A percentile compares a stretch with the other conserved stretches of the same genome.
These are phyloP conservation scores for Notolepis coatsorum DNA, from an alignment of 2,797 vertebrate genomes.

Conservation along the genomic window DNA sequence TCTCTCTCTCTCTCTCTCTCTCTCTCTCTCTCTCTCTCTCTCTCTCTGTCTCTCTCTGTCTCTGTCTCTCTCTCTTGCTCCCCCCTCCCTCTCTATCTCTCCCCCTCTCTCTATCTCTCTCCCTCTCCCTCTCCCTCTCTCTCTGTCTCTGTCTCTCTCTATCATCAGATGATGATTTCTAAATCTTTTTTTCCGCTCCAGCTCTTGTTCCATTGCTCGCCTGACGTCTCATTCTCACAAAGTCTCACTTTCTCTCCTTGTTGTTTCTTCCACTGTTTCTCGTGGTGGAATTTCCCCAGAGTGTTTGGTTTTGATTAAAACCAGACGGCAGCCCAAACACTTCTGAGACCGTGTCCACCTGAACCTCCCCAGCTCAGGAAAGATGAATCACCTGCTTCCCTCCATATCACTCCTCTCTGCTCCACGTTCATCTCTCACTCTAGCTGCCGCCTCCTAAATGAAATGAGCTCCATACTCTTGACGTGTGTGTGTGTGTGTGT, in stretches of 20 bases:
- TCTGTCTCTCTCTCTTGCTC: not conserved
- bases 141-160: constrained; percentile 40
- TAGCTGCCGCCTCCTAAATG: constrained; percentile 27
- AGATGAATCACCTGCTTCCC: constrained; percentile 64
- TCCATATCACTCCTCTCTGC: constrained; percentile 42
- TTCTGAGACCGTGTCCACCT: constrained; percentile 60
- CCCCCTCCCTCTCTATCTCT: constrained; percentile 63
- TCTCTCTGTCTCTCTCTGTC: constrained; percentile 23
- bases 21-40: constrained; percentile 72
- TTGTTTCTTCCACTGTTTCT: constrained; percentile 52
- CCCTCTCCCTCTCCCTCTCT: constrained; percentile 54
- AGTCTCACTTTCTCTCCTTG: constrained; percentile 61
- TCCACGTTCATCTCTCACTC: constrained; percentile 34
- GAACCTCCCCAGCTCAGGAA: constrained; percentile 40
- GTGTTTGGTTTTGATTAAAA: constrained; percentile 77
- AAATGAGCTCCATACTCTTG: constrained; percentile 25
- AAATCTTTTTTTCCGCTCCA: constrained; percentile 29
- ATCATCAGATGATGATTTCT: constrained; percentile 28
- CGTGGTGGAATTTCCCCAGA: constrained; percentile 68
- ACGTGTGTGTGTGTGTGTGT: not conserved
- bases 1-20: constrained; percentile 26
- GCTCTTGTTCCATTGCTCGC: constrained; percentile 62
- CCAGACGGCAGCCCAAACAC: constrained; percentile 57
- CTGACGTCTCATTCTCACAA: constrained; percentile 69
- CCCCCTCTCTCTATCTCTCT: constrained; percentile 68